Conservation (phyloP, 2,113 vertebrate genomes). For the Oncorhynchus tshawytscha region DNA sequence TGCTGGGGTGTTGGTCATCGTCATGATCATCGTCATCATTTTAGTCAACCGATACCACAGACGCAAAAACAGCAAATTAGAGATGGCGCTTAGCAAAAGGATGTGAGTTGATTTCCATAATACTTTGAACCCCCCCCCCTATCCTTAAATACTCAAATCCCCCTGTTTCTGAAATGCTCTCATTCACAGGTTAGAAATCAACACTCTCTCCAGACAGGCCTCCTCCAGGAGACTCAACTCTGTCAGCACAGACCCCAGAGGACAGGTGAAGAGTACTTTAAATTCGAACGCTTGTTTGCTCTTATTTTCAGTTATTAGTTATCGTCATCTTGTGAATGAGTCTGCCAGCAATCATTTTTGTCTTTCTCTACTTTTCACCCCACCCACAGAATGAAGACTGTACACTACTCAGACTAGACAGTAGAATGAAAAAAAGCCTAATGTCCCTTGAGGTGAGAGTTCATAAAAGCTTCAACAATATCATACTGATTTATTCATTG, state of each 20-base stretch:
- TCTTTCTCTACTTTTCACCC: too few relatives aligned
- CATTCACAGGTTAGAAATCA: constrained; percentile 79
- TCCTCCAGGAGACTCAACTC: constrained; percentile 87
- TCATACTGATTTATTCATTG: background rate
- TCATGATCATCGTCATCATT: constrained; percentile 79
- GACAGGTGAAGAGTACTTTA: constrained; percentile 66
- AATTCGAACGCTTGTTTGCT: background rate
- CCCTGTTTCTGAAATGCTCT: background rate
- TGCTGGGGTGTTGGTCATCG: constrained; percentile 72
- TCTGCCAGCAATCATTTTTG: too few relatives aligned
- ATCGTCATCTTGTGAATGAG: too few relatives aligned
- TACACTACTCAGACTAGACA: constrained; percentile 68
- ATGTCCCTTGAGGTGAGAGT: constrained; percentile 83
- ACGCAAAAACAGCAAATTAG: constrained; percentile 78
- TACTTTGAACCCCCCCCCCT: background rate
- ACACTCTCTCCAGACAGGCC: constrained; percentile 81
- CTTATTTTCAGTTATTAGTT: too few relatives aligned
- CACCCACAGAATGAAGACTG: constrained; percentile 74
- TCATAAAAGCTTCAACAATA: background rate
- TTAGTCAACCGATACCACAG: constrained; percentile 81
- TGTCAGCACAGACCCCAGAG: constrained; percentile 74
- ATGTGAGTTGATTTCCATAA: constrained; percentile 70
- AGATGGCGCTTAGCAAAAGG: constrained; percentile 78
- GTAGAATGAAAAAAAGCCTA: constrained; percentile 78
- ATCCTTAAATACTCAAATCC: background rate